A percentile compares a stretch with the other conserved stretches of the same genome.
Conservation (phyloP, 2,113 vertebrate genomes). For the Alosa alosa region DNA sequence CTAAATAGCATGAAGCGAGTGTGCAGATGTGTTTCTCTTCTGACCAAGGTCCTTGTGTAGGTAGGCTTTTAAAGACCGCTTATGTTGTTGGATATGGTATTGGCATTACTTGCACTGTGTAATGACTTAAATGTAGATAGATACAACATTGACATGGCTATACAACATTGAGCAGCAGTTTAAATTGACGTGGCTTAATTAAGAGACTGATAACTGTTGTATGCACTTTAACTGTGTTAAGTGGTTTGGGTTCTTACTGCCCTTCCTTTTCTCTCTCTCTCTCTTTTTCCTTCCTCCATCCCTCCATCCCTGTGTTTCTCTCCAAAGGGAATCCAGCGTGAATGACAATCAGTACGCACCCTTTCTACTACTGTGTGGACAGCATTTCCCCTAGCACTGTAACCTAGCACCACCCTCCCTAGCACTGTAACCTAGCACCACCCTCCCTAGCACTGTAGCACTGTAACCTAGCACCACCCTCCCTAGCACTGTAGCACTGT, state of each 20-base stretch:
- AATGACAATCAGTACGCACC: slow-evolving; percentile 74
- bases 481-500: no score
- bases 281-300: slow-evolving; percentile 36
- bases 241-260: slow-evolving; percentile 43
- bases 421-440: no score
- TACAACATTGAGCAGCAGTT: neutral
- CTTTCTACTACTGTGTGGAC: slow-evolving; percentile 44
- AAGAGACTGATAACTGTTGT: neutral
- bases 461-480: no score
- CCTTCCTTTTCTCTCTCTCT: slow-evolving; percentile 20
- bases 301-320: slow-evolving; percentile 50
- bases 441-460: no score
- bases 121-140: neutral
- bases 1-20: neutral
- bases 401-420: neutral
- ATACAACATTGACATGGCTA: neutral
- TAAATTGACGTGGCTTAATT: neutral
- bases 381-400: slow-evolving; percentile 19
- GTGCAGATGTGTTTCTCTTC: no score
- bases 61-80: no score
- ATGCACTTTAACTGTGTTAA: slow-evolving; percentile 15
- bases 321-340: slow-evolving; percentile 77
- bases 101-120: no score
- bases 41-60: no score
- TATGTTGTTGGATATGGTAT: neutral